Evolutionary conservation across 1,140 invertebrate species (phyloP).

Genomic region (Augochlora pura): DNA sequence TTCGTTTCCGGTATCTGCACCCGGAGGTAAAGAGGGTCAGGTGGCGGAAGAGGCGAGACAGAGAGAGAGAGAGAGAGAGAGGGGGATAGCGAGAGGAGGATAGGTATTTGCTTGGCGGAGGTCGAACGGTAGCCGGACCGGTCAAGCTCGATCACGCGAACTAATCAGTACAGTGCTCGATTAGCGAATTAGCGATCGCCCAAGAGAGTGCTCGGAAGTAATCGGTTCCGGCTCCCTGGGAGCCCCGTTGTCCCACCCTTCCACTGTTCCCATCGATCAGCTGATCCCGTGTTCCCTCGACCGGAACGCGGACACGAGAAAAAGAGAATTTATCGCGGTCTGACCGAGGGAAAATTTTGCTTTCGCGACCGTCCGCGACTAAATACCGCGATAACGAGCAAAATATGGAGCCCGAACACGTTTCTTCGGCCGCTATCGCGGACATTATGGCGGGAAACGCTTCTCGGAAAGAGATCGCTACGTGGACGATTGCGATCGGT

Average conservation of each 20-base stretch:
- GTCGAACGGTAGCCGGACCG: background rate
- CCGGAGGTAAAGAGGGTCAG: no score
- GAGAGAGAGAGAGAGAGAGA: background rate
- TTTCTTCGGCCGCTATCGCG: background rate
- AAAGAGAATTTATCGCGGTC: constrained; percentile 45
- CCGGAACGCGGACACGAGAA: constrained; percentile 48
- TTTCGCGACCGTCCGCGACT: background rate
- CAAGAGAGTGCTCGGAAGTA: constrained; percentile 41
- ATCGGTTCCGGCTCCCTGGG: constrained; percentile 27
- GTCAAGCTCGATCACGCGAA: constrained; percentile 34
- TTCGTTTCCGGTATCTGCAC: background rate
- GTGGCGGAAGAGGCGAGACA: background rate
- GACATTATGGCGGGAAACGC: background rate
- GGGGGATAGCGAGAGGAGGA: background rate
- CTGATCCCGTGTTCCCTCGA: constrained; percentile 36
- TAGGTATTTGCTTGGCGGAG: background rate
- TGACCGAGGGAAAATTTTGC: background rate
- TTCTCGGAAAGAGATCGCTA: background rate
- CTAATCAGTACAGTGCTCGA: constrained; percentile 45
- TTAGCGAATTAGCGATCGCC: constrained; percentile 48
- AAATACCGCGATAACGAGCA: constrained; percentile 9
- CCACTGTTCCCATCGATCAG: constrained; percentile 39
- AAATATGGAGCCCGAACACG: background rate
- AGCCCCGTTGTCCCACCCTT: constrained; percentile 3
- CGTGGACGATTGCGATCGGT: no score